These are phyloP conservation scores for Tinea pellionella DNA, from an alignment of 2,888 invertebrate species.

Conservation along the genomic window DNA sequence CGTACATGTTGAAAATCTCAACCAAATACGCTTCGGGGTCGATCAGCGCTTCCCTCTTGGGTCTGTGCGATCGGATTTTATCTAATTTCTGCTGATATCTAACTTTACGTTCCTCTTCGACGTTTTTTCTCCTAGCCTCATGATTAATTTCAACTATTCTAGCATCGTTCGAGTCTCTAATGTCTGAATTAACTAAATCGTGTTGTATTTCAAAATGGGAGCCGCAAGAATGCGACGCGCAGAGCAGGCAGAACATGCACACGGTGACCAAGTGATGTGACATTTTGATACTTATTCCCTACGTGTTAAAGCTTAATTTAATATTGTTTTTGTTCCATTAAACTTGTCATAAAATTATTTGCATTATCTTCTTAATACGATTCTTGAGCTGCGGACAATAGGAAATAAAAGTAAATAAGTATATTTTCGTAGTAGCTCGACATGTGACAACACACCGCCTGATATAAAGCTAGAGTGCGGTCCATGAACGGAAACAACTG, in stretches of 20 bases:
- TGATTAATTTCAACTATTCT: not conserved
- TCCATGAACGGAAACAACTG: too few relatives aligned
- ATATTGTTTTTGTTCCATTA: not conserved
- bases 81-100: conserved; percentile 42
- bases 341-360: not conserved
- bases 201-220: conserved; percentile 69
- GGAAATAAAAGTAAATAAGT: not conserved
- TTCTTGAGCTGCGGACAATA: conserved; percentile 22
- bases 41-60: conserved; percentile 38
- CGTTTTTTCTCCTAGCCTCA: not conserved
- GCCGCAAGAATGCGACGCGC: conserved; percentile 82
- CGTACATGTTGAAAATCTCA: conserved; percentile 75
- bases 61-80: conserved; percentile 20
- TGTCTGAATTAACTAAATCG: not conserved
- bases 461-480: too few relatives aligned
- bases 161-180: not conserved
- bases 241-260: conserved; percentile 85
- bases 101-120: conserved; percentile 28
- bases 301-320: not conserved
- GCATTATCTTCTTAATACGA: not conserved
- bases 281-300: conserved; percentile 36
- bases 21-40: conserved; percentile 72
- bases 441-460: too few relatives aligned
- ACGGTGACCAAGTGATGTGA: conserved; percentile 76
- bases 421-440: not conserved